Percentiles rank a stretch among this genome's conserved stretches.
phyloP scores from a whole-genome alignment of 2,888 invertebrate species.

The Ferrisia virgata region DNA sequence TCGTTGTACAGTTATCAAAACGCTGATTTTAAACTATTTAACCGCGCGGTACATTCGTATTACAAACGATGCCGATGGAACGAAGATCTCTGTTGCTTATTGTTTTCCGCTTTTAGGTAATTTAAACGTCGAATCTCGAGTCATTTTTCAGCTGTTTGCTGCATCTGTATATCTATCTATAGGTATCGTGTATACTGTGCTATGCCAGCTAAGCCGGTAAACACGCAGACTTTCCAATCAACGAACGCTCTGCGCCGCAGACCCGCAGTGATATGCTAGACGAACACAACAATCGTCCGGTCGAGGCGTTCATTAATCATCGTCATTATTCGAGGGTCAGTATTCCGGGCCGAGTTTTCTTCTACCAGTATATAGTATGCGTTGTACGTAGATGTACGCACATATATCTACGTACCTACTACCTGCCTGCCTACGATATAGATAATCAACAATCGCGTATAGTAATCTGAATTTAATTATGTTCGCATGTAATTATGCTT shows the following conservation, averaged over 20 bases:
- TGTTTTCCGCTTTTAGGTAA: constrained; percentile 26
- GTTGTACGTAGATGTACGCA: too few relatives aligned
- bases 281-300: constrained; percentile 2
- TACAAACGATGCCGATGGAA: background rate
- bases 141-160: constrained; percentile 1
- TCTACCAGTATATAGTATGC: too few relatives aligned
- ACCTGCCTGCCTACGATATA: background rate
- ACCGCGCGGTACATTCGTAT: background rate
- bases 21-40: background rate
- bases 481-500: constrained; percentile 4
- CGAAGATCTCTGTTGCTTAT: constrained; percentile 1
- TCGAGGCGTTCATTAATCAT: constrained; percentile 11
- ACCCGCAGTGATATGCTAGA: background rate
- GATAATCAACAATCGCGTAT: constrained; percentile 2
- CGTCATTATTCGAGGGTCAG: background rate
- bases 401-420: background rate
- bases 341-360: background rate
- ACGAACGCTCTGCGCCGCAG: background rate
- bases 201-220: background rate
- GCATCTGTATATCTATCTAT: too few relatives aligned
- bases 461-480: constrained; percentile 10
- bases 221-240: background rate
- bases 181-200: too few relatives aligned
- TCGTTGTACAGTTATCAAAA: constrained; percentile 23
- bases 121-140: constrained; percentile 21